These are phyloP conservation scores for Trichogramma pretiosum DNA, from an alignment of 1,140 invertebrate species.

Conservation along the genomic window DNA sequence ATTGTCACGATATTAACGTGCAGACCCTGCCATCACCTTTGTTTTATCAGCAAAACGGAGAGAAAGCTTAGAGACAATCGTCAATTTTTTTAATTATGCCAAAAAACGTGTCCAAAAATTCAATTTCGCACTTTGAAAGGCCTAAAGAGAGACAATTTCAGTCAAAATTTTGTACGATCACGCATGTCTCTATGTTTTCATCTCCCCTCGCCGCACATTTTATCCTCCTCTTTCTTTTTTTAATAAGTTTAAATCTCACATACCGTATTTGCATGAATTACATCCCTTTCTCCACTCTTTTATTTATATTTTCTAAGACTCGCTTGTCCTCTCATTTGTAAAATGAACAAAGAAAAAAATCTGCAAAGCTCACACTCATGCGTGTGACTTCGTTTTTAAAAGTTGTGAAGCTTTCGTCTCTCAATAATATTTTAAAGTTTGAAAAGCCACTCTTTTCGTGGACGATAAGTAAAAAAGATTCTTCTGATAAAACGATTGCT, in stretches of 20 bases:
- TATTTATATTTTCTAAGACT: no score
- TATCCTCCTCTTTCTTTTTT: slow-evolving; percentile 11
- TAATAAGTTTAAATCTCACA: slow-evolving; percentile 12
- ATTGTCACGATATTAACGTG: slow-evolving; percentile 31
- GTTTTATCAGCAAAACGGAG: slow-evolving; percentile 21
- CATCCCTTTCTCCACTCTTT: slow-evolving; percentile 7
- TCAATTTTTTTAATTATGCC: slow-evolving; percentile 12
- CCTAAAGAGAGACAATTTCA: slow-evolving; percentile 1
- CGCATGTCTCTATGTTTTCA: slow-evolving; percentile 3
- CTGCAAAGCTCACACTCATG: no score
- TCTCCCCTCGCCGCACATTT: slow-evolving; percentile 10
- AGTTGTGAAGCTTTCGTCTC: no score
- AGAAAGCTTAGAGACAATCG: slow-evolving; percentile 23
- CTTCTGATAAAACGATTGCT: no score
- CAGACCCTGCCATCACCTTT: slow-evolving; percentile 28
- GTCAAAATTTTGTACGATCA: neutral
- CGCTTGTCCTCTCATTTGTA: no score
- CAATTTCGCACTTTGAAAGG: slow-evolving; percentile 1
- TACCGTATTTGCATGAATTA: slow-evolving; percentile 13
- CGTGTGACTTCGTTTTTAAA: no score
- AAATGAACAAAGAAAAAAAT: no score
- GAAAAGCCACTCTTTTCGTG: no score
- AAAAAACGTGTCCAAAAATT: slow-evolving; percentile 1
- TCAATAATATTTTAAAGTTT: no score
- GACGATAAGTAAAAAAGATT: no score